Evolutionary conservation across 2,113 vertebrate species (phyloP), one percentile per base, ranked within the genome.

Genomic region (Spea bombifrons): DNA sequence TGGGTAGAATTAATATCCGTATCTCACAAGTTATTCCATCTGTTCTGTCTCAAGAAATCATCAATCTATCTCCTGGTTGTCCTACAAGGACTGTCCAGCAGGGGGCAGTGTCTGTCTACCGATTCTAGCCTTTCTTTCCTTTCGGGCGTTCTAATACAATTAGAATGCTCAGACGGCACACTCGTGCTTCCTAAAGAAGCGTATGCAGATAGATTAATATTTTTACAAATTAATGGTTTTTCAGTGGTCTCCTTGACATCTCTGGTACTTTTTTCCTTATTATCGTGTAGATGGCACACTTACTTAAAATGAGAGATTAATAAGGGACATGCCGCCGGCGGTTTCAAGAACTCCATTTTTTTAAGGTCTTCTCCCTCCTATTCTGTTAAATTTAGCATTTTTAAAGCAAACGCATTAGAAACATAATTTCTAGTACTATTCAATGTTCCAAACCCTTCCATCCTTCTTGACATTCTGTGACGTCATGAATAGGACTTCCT

Each of bases 81-180:
- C 30, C 30, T 30, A 30, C 30, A 30, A 30, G 30, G 30, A 3
- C 30, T 43, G 3, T 46, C 61, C 77, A 73, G 48, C 44, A 73
- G 77, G 66, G 77, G 70, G 71, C 63, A 48, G 61, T 73, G 64
- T 44, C n/a, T 13, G 50, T 5, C 50, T 79, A 10, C 53, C 10
- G 45, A 71, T 76, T 64, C 6, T 64, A 12, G 3, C 1, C 4
- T 13, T 4, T 7, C 55, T 0, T 57, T 57, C 5, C 9, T 12
- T 57, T 17, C 53, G 64, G 46, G 10, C 8, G 16, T 3, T 13
- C 5, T 64, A 65, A 64, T 48, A 16, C 45, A 6, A 1, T 48
- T 15, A 7, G 44, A 13, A 8, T 46, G 15, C 5, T 16, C 12
- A 3, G 61, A 76, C 5, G 53, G 13, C 74, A 66, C 10, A 66